These are phyloP conservation scores for Arbacia lixula DNA, from an alignment of 53 echinoderm and acorn worm genomes.

Conservation along the genomic window DNA sequence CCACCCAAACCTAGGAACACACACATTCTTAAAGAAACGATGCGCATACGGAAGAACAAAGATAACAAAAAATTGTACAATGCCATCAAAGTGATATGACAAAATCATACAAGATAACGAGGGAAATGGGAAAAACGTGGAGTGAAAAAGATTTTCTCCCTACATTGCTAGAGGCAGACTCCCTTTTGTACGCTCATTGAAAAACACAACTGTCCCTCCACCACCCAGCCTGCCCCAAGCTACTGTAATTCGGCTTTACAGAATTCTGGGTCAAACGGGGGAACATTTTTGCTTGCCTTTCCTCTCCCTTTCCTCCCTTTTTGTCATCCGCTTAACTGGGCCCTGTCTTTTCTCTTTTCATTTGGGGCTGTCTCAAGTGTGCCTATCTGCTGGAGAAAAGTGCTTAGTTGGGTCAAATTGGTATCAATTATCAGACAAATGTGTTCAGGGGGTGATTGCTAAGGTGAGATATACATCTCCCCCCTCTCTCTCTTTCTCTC, in stretches of 20 bases:
- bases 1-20: no score
- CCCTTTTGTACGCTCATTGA: constrained; percentile 21
- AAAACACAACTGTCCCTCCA: constrained; percentile 21
- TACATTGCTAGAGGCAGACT: not conserved
- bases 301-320: not conserved
- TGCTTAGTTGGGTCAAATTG: constrained; percentile 47
- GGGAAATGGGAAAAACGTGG: no score
- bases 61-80: no score
- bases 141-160: no score
- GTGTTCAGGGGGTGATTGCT: constrained; percentile 43
- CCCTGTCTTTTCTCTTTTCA: constrained; percentile 6
- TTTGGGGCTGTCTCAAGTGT: constrained; percentile 38
- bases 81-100: no score
- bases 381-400: constrained; percentile 20
- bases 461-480: constrained; percentile 43
- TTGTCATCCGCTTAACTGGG: not conserved
- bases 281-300: constrained; percentile 29
- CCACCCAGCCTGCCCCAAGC: constrained; percentile 8
- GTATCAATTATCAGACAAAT: constrained; percentile 54
- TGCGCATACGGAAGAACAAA: no score
- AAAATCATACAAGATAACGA: no score
- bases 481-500: no score
- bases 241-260: constrained; percentile 45
- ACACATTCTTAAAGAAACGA: no score
- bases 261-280: constrained; percentile 35